phyloP scores from a whole-genome alignment of 2,888 invertebrate genomes.

The Watsonalla cultraria region DNA sequence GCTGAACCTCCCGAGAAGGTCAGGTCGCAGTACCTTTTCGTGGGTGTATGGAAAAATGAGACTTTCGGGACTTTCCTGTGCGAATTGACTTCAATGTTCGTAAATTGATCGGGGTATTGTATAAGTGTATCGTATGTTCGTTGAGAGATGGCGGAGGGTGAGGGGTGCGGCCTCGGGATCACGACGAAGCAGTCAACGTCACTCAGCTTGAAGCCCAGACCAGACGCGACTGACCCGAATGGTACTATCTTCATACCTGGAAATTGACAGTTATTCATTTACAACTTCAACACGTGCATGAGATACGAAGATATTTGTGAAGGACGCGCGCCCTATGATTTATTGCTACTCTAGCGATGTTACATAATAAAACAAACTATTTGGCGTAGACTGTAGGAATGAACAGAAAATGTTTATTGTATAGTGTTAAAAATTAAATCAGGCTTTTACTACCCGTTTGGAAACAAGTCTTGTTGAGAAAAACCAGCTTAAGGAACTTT shows the following conservation, averaged over 20 bases:
- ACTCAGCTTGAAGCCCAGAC: background rate
- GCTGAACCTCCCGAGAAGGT: conserved; percentile 41
- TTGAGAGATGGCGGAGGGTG: background rate
- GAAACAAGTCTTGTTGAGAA: no score
- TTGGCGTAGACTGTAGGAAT: no score
- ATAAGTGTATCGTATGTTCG: background rate
- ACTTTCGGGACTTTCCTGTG: background rate
- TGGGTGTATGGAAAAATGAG: background rate
- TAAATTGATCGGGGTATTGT: background rate
- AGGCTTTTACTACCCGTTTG: no score
- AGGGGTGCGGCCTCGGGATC: background rate
- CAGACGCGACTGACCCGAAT: background rate
- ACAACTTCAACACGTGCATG: no score
- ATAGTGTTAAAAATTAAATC: no score
- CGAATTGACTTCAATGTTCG: background rate
- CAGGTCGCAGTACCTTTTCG: background rate
- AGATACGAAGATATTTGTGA: no score
- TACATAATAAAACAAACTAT: no score
- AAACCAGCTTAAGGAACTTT: no score
- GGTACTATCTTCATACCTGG: background rate
- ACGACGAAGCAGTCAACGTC: background rate
- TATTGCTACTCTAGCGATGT: no score
- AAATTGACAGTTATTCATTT: background rate
- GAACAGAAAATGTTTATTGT: no score
- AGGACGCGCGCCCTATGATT: no score